Evolutionary conservation across 2,888 invertebrate genomes (phyloP), one percentile per base, ranked within the genome.

Genomic region (Mycalesis mineus): DNA sequence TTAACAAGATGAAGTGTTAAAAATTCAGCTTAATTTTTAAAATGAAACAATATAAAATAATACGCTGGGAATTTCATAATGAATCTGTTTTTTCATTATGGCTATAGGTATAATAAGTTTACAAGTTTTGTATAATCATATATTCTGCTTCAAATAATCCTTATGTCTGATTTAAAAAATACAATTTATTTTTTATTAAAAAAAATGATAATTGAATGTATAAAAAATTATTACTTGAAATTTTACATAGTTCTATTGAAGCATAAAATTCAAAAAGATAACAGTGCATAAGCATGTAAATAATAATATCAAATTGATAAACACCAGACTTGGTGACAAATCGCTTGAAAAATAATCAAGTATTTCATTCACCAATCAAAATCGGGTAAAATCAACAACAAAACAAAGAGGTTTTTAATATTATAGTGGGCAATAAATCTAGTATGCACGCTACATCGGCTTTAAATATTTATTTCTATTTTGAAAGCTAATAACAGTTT

Each of bases 401-500:
- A 47, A 28, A 22, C 5, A 2, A 22, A 33, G 29, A 31, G 9
- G 13, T 14, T 13, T 7, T 33, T 33, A 33, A 44, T 44, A 13
- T 13, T 7, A 13, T 29, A 13, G 6, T 6, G 13, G 5, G 4
- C 11, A 11, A 17, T 15, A 47, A 47, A 9, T 33, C 33, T 33
- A 15, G 9, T 33, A 15, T 33, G 11, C 33, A 15, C 33, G 33
- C 47, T 15, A 33, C n/a, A 47, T 47, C 15, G 15, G 33, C 33
- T 47, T 47, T 33, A 17, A 47, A 47, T 33, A 14, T 29, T 14
- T 47, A 31, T 31, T 31, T 47, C 11, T 33, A 47, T 47, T 47
- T 33, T 47, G 2, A 33, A 17, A 33, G 31, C 7, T 47, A 47
- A 33, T 47, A 33, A 17, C 15, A 33, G 33, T 15, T 47, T 33